A percentile compares a stretch with the other conserved stretches of the same genome.
These are phyloP conservation scores for Linepithema humile DNA, from an alignment of 1,140 invertebrate genomes.

Conservation along the genomic window DNA sequence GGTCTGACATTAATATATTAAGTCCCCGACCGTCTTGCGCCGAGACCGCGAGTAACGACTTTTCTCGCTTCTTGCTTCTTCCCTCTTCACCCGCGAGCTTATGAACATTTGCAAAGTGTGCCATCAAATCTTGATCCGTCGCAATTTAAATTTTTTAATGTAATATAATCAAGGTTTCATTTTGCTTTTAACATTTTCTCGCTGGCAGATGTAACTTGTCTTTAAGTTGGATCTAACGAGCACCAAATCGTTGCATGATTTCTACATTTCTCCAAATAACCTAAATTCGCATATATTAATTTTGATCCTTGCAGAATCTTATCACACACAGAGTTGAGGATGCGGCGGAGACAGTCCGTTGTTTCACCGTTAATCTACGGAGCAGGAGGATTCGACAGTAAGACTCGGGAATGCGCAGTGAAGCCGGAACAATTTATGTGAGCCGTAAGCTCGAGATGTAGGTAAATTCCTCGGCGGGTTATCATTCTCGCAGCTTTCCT, in stretches of 20 bases:
- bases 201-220: background rate
- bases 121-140: too few species aligned
- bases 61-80: background rate
- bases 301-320: background rate
- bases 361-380: background rate
- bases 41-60: background rate
- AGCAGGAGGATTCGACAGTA: constrained; percentile 40
- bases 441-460: constrained; percentile 41
- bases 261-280: constrained; percentile 33
- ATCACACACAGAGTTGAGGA: background rate
- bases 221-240: background rate
- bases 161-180: background rate
- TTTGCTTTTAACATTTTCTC: background rate
- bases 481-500: constrained; percentile 19
- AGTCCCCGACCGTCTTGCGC: background rate
- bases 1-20: background rate
- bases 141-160: background rate
- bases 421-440: constrained; percentile 44
- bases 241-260: background rate
- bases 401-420: background rate
- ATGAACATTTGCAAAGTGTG: background rate
- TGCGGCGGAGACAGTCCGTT: background rate
- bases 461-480: constrained; percentile 42
- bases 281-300: background rate
- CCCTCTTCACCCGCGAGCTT: background rate